Conservation (phyloP, 2,797 vertebrate genomes). For the Sparus aurata region DNA sequence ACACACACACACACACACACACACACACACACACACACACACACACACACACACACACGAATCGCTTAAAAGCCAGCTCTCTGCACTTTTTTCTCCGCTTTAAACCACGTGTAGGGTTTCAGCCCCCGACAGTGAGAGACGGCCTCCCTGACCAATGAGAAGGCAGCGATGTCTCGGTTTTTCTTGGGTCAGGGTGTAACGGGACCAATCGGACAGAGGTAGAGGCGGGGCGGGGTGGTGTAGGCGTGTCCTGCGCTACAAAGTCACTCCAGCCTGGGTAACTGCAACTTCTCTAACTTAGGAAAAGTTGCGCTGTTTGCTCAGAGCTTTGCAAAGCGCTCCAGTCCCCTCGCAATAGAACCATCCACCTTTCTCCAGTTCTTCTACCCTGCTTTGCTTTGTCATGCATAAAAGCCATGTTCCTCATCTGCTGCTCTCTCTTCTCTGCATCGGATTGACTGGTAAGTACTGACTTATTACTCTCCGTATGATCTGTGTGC, state of each 20-base stretch:
- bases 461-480: constrained; percentile 82
- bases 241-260: constrained; percentile 83
- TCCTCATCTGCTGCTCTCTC: constrained; percentile 76
- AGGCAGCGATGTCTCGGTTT: neutral
- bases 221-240: constrained; percentile 44
- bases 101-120: constrained; percentile 89
- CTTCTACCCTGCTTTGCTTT: constrained; percentile 44
- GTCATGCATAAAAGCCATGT: constrained; percentile 86
- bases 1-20: neutral
- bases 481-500: constrained; percentile 18
- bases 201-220: constrained; percentile 51
- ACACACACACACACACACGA: neutral
- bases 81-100: constrained; percentile 32
- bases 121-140: constrained; percentile 66
- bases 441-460: constrained; percentile 82
- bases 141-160: constrained; percentile 57
- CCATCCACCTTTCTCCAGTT: neutral
- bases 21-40: neutral
- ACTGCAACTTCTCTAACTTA: constrained; percentile 85
- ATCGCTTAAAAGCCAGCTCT: neutral
- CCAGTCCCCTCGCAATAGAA: constrained; percentile 14
- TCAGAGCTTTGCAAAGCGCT: constrained; percentile 49
- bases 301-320: constrained; percentile 74
- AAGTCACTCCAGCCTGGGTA: constrained; percentile 85
- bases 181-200: neutral